A percentile compares a stretch with the other conserved stretches of the same genome.
Conservation (phyloP, 2,888 invertebrate genomes). For the Metellina segmentata region DNA sequence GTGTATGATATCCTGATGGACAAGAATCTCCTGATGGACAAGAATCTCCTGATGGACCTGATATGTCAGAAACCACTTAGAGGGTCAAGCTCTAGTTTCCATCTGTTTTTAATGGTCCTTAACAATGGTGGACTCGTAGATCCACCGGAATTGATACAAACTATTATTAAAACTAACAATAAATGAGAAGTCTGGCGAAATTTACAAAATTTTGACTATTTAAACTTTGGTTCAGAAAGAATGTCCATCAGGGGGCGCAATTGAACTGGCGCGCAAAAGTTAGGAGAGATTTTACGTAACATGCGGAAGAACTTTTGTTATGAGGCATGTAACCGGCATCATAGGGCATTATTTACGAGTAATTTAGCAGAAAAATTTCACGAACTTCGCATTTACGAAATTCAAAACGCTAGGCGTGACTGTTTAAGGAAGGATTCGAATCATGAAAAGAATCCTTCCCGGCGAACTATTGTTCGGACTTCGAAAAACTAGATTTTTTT, state of each 20-base stretch:
- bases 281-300: neutral
- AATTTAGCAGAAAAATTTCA: slow-evolving; percentile 37
- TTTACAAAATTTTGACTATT: no score
- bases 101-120: no score
- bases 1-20: no score
- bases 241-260: neutral
- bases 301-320: neutral
- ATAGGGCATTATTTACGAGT: neutral
- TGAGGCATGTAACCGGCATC: neutral
- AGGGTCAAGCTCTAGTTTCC: no score
- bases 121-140: no score
- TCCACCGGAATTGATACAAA: no score
- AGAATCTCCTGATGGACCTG: no score
- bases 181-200: no score
- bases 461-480: slow-evolving; percentile 14
- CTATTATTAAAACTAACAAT: no score
- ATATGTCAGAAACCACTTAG: no score
- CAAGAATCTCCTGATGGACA: no score
- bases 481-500: neutral
- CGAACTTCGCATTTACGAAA: slow-evolving; percentile 52
- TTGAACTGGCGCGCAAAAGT: neutral
- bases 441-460: slow-evolving; percentile 2
- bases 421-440: slow-evolving; percentile 28
- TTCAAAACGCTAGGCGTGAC: slow-evolving; percentile 60
- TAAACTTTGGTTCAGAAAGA: neutral